Base-by-base conservation (phyloP, 2,113 vertebrate genomes). In the Tetrao urogallus region DNA sequence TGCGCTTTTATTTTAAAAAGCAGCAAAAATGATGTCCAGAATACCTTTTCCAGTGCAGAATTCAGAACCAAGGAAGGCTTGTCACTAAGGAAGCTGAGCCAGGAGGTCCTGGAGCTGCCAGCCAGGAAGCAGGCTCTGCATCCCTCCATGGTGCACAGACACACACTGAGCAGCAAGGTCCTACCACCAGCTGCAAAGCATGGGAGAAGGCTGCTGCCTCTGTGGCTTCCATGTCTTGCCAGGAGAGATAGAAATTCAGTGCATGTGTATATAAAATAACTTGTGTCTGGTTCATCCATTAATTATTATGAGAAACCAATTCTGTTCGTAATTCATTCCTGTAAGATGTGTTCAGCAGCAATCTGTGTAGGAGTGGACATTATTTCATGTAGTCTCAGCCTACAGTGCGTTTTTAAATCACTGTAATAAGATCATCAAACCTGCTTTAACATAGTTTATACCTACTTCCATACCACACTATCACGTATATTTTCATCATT, bases 51-150 rank as follows among this genome's bases (percentile, higher is more conserved):
- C 6, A 7, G 57, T 7, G 38, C 6, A 9, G 18, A 52, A 34
- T 13, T 30, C 7, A 7, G 32, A 63, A 43, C 48, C 48, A 50
- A 25, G 47, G 20, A 48, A 48, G 24, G 48, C 25, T 50, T 50
- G 13, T 50, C 60, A 70, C 36, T 30, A 47, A 40, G 84, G 66
- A 43, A 8, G 36, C 24, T 87, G 36, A 63, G 27, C 7, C 8
- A 38, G 52, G 9, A 1, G 24, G 16, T 11, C n/a, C 61, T 25
- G 4, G 3, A 34, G 34, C 57, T 6, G 3, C 14, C 20, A n/a
- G n/a, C n/a, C 64, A n/a, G 14, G 15, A 6, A 5, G 22, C 0
- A 1, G 22, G 30, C 18, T 61, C 36, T 12, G 25, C 3, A 0
- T 32, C 8, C 8, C 14, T 13, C 10, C 3, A 0, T 2, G 4